Evolutionary conservation across 2,113 vertebrate genomes (phyloP).

Genomic region (Campylomormyrus numenius): DNA sequence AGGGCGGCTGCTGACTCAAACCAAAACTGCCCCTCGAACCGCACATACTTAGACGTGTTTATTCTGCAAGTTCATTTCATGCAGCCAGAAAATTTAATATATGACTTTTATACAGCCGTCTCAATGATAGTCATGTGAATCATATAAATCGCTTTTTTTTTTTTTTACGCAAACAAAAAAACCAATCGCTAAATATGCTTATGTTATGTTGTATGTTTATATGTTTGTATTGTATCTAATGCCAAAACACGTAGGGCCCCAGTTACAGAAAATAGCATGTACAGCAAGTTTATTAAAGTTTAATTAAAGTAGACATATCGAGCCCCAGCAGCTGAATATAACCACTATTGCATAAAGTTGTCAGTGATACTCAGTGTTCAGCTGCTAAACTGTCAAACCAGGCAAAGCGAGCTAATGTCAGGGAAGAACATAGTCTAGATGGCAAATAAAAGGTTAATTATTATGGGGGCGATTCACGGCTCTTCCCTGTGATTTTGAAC

Average conservation of each 20-base stretch:
- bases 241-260: not conserved
- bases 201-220: not conserved
- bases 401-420: not conserved
- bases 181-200: not conserved
- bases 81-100: not conserved
- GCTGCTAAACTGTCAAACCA: not conserved
- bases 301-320: slow-evolving; percentile 4
- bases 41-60: slow-evolving; percentile 6
- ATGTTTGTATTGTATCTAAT: not conserved
- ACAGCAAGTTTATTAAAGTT: not conserved
- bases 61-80: not conserved
- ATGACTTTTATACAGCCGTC: not conserved
- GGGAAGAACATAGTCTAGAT: not conserved
- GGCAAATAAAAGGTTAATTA: not conserved
- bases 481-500: not conserved
- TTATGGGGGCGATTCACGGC: not conserved
- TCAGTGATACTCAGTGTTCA: not conserved
- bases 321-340: not conserved
- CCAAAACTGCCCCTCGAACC: slow-evolving; percentile 49
- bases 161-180: not conserved
- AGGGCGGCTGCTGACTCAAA: slow-evolving; percentile 63
- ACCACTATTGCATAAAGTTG: not conserved
- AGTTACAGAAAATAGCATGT: not conserved
- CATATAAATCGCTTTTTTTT: not conserved
- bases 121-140: not conserved